Base-by-base conservation (phyloP, 2,113 vertebrate species). In the Halichoerus grypus region DNA sequence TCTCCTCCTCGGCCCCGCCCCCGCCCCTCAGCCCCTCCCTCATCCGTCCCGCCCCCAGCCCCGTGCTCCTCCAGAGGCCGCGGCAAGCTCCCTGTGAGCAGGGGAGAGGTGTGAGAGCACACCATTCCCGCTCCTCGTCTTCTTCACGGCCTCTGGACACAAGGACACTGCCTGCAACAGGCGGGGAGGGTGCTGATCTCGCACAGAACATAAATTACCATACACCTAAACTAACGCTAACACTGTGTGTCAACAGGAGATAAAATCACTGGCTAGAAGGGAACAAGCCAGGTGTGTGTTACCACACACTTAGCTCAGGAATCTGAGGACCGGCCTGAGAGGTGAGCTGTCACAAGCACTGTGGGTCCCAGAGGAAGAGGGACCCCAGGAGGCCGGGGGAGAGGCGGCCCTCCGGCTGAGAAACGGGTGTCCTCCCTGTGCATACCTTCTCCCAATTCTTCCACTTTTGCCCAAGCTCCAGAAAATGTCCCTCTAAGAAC, bases 401-500 rank as follows among this genome's bases (percentile, higher is more conserved):
- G 63, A 89, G 87, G 51, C 1, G 31, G 53, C 79, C 65, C 33
- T 7, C 36, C 33, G 39, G 57, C 57, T 42, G 76, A 85, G 36
- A 16, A 93, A 59, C 39, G 13, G 11, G 13, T 22, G 51, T 63
- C 51, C 51, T 81, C 81, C n/a, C 39, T 55, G 65, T 33, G n/a
- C 24, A 19, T 0, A 67, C 21, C 26, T 57, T 91, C 57, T 42
- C 31, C 93, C 63, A 51, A 82, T 49, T 89, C 42, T 77, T 42
- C n/a, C 49, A 74, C n/a, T 24, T 87, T 46, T 63, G 19, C 63
- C 61, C 21, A 87, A 83, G 91, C 22, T 10, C 86, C 31, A 95
- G 93, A 16, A 86, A 96, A 87, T 51, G 33, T 9, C 53, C 31
- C 42, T 59, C 33, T 72, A 87, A 82, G 28, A 92, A 83, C n/a